These are phyloP conservation scores for Cassiopea xamachana DNA, from an alignment of 30 jellyfish, hydroid and myxozoan species.

Conservation along the genomic window DNA sequence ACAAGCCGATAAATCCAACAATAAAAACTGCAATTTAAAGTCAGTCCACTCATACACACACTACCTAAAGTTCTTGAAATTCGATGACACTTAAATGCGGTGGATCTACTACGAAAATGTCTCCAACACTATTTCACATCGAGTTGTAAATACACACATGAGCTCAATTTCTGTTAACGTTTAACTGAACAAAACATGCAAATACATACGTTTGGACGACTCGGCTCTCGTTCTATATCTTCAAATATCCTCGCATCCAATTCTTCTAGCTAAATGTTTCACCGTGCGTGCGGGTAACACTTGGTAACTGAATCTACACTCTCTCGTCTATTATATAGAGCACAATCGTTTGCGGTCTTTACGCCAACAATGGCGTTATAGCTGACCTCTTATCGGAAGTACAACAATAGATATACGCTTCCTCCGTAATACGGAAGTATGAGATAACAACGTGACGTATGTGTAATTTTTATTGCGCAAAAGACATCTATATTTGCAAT, in stretches of 20 bases:
- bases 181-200: not conserved
- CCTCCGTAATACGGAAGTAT: slow-evolving; percentile 1
- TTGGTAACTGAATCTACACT: not conserved
- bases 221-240: not conserved
- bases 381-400: slow-evolving; percentile 18
- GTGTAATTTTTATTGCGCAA: not conserved
- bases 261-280: not conserved
- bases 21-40: too few species aligned
- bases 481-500: too few species aligned
- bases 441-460: not conserved
- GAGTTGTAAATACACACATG: too few species aligned
- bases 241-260: not conserved
- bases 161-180: too few species aligned
- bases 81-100: too few species aligned
- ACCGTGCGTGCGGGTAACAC: not conserved
- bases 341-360: slow-evolving; percentile 11
- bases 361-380: not conserved
- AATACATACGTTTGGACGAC: not conserved
- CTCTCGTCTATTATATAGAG: not conserved
- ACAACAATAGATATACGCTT: not conserved
- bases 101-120: too few species aligned
- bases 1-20: too few species aligned
- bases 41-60: too few species aligned
- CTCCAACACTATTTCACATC: too few species aligned
- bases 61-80: too few species aligned